These are phyloP conservation scores for Pluvianellus socialis DNA, from an alignment of 2,113 vertebrate species.

Conservation along the genomic window DNA sequence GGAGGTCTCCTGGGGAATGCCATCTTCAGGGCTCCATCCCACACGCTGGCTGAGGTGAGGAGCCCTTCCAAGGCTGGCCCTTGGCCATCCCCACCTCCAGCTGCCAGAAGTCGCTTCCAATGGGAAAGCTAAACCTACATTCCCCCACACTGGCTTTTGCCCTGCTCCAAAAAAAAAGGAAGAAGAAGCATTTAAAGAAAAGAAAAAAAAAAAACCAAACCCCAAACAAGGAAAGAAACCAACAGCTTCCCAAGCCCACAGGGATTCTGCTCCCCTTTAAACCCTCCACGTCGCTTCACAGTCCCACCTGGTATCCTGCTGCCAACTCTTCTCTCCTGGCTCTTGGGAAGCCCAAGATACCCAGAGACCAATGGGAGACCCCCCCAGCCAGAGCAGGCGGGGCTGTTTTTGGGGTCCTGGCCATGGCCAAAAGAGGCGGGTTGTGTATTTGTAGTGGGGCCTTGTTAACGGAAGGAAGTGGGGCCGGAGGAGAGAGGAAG, in stretches of 20 bases:
- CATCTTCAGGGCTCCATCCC: neutral
- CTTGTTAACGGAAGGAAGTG: neutral
- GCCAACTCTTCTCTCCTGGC: neutral
- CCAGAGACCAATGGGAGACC: rapidly evolving
- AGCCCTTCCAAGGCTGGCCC: neutral
- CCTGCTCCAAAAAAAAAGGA: neutral
- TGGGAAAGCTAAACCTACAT: neutral
- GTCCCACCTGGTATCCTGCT: rapidly evolving
- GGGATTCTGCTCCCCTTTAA: neutral
- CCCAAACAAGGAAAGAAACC: rapidly evolving
- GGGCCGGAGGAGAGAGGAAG: neutral
- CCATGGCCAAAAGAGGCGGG: neutral
- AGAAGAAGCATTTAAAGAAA: neutral
- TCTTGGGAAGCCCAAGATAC: neutral
- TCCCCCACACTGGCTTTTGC: rapidly evolving
- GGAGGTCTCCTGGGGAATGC: neutral
- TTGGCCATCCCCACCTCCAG: neutral
- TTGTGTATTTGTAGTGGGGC: neutral
- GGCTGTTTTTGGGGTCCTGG: neutral
- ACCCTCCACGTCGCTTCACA: rapidly evolving
- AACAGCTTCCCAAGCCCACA: neutral
- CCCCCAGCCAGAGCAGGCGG: neutral
- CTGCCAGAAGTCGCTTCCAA: neutral
- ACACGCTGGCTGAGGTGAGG: neutral
- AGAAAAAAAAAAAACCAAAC: no score